These are phyloP conservation scores for Bryconaethiops microstoma DNA, from an alignment of 2,797 vertebrate species.

Conservation along the genomic window DNA sequence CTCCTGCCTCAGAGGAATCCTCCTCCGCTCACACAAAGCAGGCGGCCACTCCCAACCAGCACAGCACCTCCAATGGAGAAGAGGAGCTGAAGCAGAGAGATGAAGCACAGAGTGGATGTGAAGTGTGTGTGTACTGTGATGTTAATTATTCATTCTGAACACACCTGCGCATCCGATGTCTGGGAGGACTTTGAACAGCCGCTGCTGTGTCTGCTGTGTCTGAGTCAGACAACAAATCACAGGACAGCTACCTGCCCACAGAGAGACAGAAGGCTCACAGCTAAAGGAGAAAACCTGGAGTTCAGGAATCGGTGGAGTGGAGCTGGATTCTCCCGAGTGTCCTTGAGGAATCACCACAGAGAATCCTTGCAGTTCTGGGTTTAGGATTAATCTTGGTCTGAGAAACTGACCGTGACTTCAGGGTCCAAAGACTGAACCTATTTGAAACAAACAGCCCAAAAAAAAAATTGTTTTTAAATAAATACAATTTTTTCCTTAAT, in stretches of 20 bases:
- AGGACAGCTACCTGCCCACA: constrained; percentile 77
- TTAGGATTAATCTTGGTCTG: not conserved
- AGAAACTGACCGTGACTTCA: not conserved
- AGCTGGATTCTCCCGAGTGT: constrained; percentile 29
- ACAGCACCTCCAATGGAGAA: constrained; percentile 34
- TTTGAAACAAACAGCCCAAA: too few relatives aligned
- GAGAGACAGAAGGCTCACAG: constrained; percentile 62
- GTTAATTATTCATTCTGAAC: constrained; percentile 49
- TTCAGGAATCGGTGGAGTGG: constrained; percentile 52
- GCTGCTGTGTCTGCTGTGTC: constrained; percentile 58
- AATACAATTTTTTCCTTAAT: constrained; percentile 18
- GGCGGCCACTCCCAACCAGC: constrained; percentile 54
- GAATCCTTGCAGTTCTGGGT: not conserved
- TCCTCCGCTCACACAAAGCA: constrained; percentile 44
- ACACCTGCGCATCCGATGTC: constrained; percentile 6
- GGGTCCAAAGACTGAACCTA: not conserved
- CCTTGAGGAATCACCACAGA: not conserved
- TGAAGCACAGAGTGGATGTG: constrained; percentile 7
- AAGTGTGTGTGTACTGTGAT: constrained; percentile 20
- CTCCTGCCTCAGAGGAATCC: constrained; percentile 30
- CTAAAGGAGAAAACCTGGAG: constrained; percentile 57
- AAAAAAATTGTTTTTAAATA: too few relatives aligned
- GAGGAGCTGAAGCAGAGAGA: not conserved
- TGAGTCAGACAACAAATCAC: constrained; percentile 77
- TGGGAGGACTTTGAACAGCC: constrained; percentile 16